These are phyloP conservation scores for Rhinoderma darwinii DNA, from an alignment of 2,113 vertebrate species.

Conservation along the genomic window DNA sequence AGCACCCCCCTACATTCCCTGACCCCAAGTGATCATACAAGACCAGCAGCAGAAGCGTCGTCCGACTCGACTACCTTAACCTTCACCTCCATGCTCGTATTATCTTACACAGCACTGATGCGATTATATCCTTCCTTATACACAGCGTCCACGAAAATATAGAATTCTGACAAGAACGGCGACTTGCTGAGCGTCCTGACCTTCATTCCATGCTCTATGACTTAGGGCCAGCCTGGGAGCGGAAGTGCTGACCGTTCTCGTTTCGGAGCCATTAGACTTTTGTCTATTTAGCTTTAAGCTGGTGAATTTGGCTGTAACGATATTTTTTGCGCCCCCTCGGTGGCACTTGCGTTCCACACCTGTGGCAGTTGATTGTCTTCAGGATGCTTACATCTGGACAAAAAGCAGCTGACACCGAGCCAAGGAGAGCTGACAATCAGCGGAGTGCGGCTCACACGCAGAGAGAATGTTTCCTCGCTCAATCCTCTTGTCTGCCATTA, in stretches of 20 bases:
- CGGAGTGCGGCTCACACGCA: not conserved
- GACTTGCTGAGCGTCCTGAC: not conserved
- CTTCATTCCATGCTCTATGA: not conserved
- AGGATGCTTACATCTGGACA: conserved; percentile 44
- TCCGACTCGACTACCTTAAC: not conserved
- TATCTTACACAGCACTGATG: not conserved
- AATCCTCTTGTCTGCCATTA: conserved; percentile 48
- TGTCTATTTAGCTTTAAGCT: conserved; percentile 27
- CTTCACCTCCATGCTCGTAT: too few relatives aligned
- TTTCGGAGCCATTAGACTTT: conserved; percentile 31
- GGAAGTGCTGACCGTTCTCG: conserved; percentile 21
- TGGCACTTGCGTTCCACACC: conserved; percentile 41
- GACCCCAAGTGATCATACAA: not conserved
- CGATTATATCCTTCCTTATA: not conserved
- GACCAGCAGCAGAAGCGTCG: not conserved
- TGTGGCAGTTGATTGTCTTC: conserved; percentile 34
- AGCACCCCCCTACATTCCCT: too few relatives aligned
- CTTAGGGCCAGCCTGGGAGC: not conserved
- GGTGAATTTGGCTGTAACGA: conserved; percentile 21
- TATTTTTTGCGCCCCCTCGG: conserved; percentile 26
- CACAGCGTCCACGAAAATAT: not conserved
- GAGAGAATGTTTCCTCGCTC: conserved; percentile 36
- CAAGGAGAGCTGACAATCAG: conserved; percentile 34
- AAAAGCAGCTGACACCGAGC: conserved; percentile 50
- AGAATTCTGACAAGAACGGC: not conserved